A percentile compares a stretch with the other conserved stretches of the same genome.
Evolutionary conservation across 2,797 vertebrate species (phyloP).

Genomic region (Sphenopsis melanotis): DNA sequence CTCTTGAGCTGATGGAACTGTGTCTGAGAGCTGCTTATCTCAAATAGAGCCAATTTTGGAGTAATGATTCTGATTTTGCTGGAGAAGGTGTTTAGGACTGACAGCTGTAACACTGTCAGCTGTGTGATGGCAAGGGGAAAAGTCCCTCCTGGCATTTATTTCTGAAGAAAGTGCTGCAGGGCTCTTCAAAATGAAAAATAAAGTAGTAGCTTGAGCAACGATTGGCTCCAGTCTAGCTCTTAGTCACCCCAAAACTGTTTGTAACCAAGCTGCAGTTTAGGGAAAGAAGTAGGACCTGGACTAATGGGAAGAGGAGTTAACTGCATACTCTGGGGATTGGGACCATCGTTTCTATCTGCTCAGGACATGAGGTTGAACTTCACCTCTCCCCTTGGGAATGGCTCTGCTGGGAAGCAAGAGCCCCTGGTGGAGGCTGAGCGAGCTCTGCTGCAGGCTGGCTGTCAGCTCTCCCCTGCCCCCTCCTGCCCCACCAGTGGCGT

Average conservation of each 20-base stretch:
- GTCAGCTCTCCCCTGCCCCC: neutral
- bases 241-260: neutral
- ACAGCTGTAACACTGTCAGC: neutral
- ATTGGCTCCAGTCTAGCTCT: neutral
- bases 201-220: neutral
- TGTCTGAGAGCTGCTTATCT: neutral
- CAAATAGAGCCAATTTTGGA: neutral
- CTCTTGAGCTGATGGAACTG: neutral
- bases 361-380: neutral
- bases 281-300: neutral
- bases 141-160: neutral
- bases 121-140: neutral
- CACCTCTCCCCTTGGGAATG: neutral
- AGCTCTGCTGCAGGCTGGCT: neutral
- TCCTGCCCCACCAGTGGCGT: accelerated
- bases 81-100: neutral
- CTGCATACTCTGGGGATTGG: too few relatives aligned
- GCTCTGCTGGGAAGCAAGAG: neutral
- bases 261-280: neutral
- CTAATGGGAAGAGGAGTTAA: neutral
- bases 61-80: neutral
- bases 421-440: accelerated
- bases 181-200: neutral
- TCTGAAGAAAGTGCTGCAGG: neutral
- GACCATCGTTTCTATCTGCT: accelerated